These are phyloP conservation scores for Oscheius sp. DNA, from an alignment of 2,888 invertebrate genomes.

Conservation along the genomic window DNA sequence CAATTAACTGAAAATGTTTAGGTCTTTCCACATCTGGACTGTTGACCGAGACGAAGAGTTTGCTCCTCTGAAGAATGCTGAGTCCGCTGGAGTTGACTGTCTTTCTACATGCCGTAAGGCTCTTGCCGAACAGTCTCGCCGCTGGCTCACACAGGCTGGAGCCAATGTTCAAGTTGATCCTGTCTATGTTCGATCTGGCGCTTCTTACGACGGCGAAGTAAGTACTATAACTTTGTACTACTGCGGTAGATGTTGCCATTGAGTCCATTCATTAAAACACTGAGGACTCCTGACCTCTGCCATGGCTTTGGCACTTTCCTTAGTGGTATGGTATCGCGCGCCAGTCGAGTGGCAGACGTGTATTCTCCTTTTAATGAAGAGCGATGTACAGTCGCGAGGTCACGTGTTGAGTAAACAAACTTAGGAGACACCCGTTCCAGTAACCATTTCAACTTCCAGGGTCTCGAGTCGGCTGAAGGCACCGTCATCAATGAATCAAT, in stretches of 20 bases:
- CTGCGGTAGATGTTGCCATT: not conserved
- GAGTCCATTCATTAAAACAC: not conserved
- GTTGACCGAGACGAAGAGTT: conserved; percentile 94
- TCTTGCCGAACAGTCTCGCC: conserved; percentile 40
- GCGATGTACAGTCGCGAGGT: conserved; percentile 25
- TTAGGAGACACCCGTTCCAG: not conserved
- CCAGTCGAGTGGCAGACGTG: conserved; percentile 22
- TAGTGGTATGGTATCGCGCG: conserved; percentile 35
- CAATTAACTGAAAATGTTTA: conserved; percentile 49
- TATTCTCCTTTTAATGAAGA: conserved; percentile 37
- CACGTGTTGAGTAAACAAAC: conserved; percentile 22
- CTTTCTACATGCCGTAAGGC: conserved; percentile 81
- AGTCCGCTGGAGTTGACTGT: conserved; percentile 85
- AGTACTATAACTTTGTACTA: not conserved
- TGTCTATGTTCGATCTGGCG: conserved; percentile 19
- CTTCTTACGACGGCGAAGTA: conserved; percentile 36
- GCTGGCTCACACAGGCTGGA: conserved; percentile 32
- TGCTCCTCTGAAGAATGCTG: conserved; percentile 94
- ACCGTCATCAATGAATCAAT: conserved; percentile 3
- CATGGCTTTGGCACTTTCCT: conserved; percentile 19
- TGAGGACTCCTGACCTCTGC: conserved; percentile 15
- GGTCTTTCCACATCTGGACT: conserved; percentile 86
- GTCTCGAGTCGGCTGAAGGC: not conserved
- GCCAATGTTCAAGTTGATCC: not conserved
- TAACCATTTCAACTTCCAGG: conserved; percentile 12